Evolutionary conservation across 2,113 vertebrate genomes (phyloP).

Genomic region (Pheucticus melanocephalus): DNA sequence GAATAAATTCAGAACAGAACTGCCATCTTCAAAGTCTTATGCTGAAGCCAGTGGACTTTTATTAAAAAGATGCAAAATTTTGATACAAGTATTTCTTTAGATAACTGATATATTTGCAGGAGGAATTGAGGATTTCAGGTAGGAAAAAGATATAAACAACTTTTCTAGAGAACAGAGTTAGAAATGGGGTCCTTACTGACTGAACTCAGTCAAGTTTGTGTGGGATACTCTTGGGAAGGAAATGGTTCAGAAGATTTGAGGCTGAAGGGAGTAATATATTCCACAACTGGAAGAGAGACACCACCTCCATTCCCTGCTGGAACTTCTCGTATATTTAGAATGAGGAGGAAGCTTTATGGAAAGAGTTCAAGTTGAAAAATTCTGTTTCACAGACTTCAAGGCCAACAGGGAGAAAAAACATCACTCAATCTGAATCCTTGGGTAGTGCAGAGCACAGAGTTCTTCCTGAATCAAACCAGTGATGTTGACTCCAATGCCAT

Average conservation of each 20-base stretch:
- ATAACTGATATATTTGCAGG: background rate
- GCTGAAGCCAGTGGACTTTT: background rate
- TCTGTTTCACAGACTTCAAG: background rate
- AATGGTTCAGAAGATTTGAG: background rate
- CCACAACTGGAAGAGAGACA: background rate
- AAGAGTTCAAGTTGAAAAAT: background rate
- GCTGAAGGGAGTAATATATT: background rate
- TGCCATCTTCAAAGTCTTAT: background rate
- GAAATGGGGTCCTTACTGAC: background rate
- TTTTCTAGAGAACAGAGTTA: background rate
- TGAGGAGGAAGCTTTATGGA: conserved; percentile 18
- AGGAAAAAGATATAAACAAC: background rate
- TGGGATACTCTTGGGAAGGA: background rate
- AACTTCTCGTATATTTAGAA: conserved; percentile 22
- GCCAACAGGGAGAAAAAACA: background rate
- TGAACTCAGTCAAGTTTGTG: background rate
- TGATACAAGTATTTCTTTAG: background rate
- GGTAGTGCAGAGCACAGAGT: background rate
- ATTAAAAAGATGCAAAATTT: background rate
- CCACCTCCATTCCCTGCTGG: background rate
- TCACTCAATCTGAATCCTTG: background rate
- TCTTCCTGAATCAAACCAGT: background rate
- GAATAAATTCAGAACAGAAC: background rate
- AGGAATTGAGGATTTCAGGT: background rate
- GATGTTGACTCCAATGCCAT: background rate